These are phyloP conservation scores for Lycocerus yunnanus DNA, from an alignment of 2,888 invertebrate genomes.

Conservation along the genomic window DNA sequence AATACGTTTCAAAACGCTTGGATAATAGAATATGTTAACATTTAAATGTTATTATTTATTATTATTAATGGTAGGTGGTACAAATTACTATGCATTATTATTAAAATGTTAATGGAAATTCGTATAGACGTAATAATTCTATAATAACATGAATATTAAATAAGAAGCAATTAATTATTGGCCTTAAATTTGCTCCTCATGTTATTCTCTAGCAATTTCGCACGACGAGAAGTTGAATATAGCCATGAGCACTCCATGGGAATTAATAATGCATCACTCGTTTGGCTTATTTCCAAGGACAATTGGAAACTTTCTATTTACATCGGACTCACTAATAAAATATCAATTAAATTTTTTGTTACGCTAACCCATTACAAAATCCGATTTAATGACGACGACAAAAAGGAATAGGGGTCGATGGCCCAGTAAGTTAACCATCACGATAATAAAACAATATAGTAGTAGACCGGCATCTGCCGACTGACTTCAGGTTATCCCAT, in stretches of 20 bases:
- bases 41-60: neutral
- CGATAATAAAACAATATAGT: slow-evolving; percentile 33
- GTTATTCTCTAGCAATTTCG: slow-evolving; percentile 17
- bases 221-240: slow-evolving; percentile 16
- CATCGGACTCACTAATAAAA: slow-evolving; percentile 22
- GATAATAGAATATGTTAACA: neutral
- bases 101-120: neutral
- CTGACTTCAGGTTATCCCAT: slow-evolving; percentile 32
- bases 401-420: slow-evolving; percentile 25
- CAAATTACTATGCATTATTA: neutral
- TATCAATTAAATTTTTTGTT: slow-evolving; percentile 15
- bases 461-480: slow-evolving; percentile 32
- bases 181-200: slow-evolving; percentile 6
- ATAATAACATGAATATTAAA: slow-evolving; percentile 2
- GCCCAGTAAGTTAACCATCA: slow-evolving; percentile 25
- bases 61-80: neutral
- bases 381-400: neutral
- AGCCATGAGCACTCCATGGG: slow-evolving; percentile 21
- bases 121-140: neutral
- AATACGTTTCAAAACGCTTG: no score
- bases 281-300: slow-evolving; percentile 31
- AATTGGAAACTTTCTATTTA: slow-evolving; percentile 30
- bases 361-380: neutral
- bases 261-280: slow-evolving; percentile 32
- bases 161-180: slow-evolving; percentile 8